Evolutionary conservation across 2,113 vertebrate species (phyloP), one percentile per base, ranked within the genome.

Genomic region (Macrotis lagotis): DNA sequence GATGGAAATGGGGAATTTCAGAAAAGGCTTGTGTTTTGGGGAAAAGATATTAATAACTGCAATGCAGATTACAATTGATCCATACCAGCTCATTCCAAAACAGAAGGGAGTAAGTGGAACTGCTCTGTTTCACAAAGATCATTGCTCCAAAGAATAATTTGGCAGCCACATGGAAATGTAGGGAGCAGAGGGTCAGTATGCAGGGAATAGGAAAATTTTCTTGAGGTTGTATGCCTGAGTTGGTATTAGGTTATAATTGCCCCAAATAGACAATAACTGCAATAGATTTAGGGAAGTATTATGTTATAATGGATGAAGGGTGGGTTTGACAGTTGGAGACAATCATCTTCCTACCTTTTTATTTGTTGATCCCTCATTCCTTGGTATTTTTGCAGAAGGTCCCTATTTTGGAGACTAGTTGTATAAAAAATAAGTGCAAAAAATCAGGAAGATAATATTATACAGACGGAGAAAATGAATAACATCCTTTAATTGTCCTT

Each of bases 401-500:
- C 66, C 66, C 11, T 44, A 7, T 5, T 74, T 74, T 74, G 66
- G n/a, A 44, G 16, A 51, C 28, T 7, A 44, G 19, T 7, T 5
- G 26, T 25, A 83, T 51, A 47, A 74, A 91, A 91, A 92, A 88
- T 28, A 93, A 95, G 25, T 90, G 90, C 90, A 37, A 37, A 14
- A 83, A 90, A 49, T 93, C n/a, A 8, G 48, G 25, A 93, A 95
- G 4, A 47, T 28, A 9, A n/a, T 24, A 49, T n/a, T 94, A 92
- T 66, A 92, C 47, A 31, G 90, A 90, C 2, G 50, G 91, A 88
- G 37, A 88, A 50, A 91, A 50, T 55, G 89, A 9, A 48, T 24
- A 31, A 93, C 55, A 97, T 47, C 49, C 51, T 95, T 94, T 97
- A 14, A 49, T 50, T 51, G 91, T 47, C 83, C 92, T 96, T 96